Evolutionary conservation across 2,113 vertebrate species (phyloP), one percentile per base, ranked within the genome.

Genomic region (Phylloscopus trochilus): DNA sequence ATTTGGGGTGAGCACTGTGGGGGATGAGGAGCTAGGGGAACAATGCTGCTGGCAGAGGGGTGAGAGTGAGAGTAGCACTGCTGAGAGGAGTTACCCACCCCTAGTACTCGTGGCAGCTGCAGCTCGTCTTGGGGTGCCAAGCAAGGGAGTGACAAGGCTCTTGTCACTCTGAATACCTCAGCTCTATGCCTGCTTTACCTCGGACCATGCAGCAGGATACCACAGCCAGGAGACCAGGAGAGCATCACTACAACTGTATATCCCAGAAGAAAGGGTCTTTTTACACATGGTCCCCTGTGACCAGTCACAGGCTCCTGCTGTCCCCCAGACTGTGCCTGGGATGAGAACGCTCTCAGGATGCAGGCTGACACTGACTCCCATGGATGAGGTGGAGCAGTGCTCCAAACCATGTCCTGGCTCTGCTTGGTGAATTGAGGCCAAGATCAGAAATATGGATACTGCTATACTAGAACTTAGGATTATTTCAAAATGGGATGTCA

Each of bases 61-160:
- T 31, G 52, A 60, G 7, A 22, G 21, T 10, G 12, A 28, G 33
- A 28, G 15, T 7, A 55, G 24, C 47, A 35, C 26, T 79, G 28
- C 37, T 46, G 16, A 49, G n/a, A 24, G 7, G 21, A 15, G 24
- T 51, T 59, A 60, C 44, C 21, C 4, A 4, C 18, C 35, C 35
- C 31, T 15, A 6, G 2, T 1, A 9, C 4, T 11, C 2, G 1
- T 9, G 83, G 24, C 30, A 85, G 20, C 35, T 2, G 1, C 44
- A 69, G 37, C 27, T 18, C 44, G 14, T 43, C 30, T 30, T 13
- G 33, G 33, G 7, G 28, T 41, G 39, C 51, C 6, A 1, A 20
- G 33, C 4, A 76, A 55, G 18, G 15, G 18, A 47, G 19, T 41
- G 63, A 85, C 49, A 11, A 53, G 72, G 33, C 4, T 20, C 37